Conservation (phyloP, 2,113 vertebrate genomes). For the Choloepus hoffmanni region DNA sequence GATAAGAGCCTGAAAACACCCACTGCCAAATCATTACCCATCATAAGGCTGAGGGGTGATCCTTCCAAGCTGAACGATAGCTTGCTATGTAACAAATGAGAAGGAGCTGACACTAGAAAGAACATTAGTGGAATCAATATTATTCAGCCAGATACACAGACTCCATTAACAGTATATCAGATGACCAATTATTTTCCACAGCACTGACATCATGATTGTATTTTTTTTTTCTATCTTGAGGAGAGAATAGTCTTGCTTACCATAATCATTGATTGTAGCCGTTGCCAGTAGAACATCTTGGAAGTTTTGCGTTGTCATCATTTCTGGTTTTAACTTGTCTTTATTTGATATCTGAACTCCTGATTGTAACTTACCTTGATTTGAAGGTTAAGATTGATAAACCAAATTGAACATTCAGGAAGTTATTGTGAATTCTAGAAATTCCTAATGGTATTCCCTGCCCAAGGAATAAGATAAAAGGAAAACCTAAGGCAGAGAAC, state of each 20-base stretch:
- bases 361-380: background rate
- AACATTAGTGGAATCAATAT: slow-evolving; percentile 87
- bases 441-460: background rate
- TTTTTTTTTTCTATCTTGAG: slow-evolving; percentile 61
- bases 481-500: background rate
- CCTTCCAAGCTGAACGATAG: slow-evolving; percentile 56
- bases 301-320: slow-evolving; percentile 21
- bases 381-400: slow-evolving; percentile 47
- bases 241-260: slow-evolving; percentile 71
- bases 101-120: slow-evolving; percentile 67
- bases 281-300: background rate
- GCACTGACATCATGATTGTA: slow-evolving; percentile 77
- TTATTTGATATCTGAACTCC: slow-evolving; percentile 38
- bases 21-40: background rate
- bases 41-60: slow-evolving; percentile 32
- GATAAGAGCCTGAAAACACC: background rate
- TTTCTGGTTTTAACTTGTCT: background rate
- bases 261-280: slow-evolving; percentile 55
- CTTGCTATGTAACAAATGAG: slow-evolving; percentile 56
- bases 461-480: background rate
- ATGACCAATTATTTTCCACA: slow-evolving; percentile 77
- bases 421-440: slow-evolving; percentile 25
- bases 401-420: background rate
- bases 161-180: slow-evolving; percentile 82
- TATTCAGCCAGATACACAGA: slow-evolving; percentile 77